Base-by-base conservation (phyloP, 2,888 invertebrate genomes). In the Colostygia pectinataria region DNA sequence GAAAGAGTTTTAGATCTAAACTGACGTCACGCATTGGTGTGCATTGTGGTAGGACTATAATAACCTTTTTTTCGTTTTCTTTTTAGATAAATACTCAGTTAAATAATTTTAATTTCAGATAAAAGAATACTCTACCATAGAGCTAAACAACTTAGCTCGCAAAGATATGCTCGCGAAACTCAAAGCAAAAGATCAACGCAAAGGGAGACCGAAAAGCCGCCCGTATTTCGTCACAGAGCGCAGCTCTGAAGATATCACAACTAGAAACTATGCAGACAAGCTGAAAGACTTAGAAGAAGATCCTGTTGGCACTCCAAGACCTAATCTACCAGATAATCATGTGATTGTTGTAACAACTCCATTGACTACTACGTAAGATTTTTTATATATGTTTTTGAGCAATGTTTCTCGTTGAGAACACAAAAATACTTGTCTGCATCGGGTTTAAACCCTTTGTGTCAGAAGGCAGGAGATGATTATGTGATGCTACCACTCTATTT, bases 231-330 rank as follows among this genome's bases (percentile, higher is more conserved):
- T 29, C 20, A 23, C 55, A 61, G 32, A 67, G 14, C 53, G 52
- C 2, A 52, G 53, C 12, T 50, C 53, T 36, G 55, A 56, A 20
- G 44, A 54, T 37, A 42, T 64, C 1, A 71, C 76, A 1, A 78
- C 79, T 0, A 84, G 72, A 41, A 81, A 60, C 39, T 59, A 72
- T 36, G 51, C 75, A 1, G 80, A 83, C 0, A 63, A 66, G 29
- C 61, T 90, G 0, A 85, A 68, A 44, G 83, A 83, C 12, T 65
- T 90, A 25, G 89, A 89, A 59, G 87, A 88, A 59, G 86, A 88
- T 0, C 81, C 85, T 0, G 71, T 85, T 2, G 87, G 84, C 0
- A 85, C 84, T 1, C 83, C 86, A 0, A 59, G 58, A 8, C 71
- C 80, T 0, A 71, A 86, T 51, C 44, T 59, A 10, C 76, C 82